Base-by-base conservation (phyloP, 2,797 vertebrate genomes). In the Chanos chanos region DNA sequence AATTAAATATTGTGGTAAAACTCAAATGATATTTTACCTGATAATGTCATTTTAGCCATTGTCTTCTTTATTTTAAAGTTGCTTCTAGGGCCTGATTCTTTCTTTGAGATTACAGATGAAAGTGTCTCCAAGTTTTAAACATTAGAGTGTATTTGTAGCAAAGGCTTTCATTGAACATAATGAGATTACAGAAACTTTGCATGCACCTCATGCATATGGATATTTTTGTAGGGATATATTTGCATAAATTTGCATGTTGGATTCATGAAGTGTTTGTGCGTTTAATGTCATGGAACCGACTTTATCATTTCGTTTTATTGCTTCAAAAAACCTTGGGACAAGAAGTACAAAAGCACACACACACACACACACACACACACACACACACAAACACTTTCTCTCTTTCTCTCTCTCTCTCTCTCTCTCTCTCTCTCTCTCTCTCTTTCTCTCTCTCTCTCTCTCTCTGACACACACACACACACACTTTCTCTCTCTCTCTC, bases 161-260 rank as follows among this genome's bases (percentile, higher is more conserved):
- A 40, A 48, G 7, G 5, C 13, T 12, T 15, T 21, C 21, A 7
- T 43, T n/a, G 22, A 60, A 33, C 45, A 57, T 65, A 39, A 64
- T 34, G 39, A 39, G 51, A 60, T 51, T 41, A 56, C 9, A 18
- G 15, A 13, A n/a, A n/a, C 47, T 37, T 21, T 13, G 45, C 39
- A 56, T 31, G 36, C 12, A 3, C 8, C 12, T 5, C 19, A 61
- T 66, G 27, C 57, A 71, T 71, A 62, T 56, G n/a, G 19, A 34
- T 47, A 9, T 52, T 8, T 47, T 63, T 15, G 24, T 16, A 24
- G 28, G 34, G 9, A 25, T 44, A 24, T 21, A 62, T 66, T 62
- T 57, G 13, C 34, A 53, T 52, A 9, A 1, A 24, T 58, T 36
- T 43, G 45, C 53, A 57, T 57, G 31, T 61, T 49, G 19, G 12